phyloP scores from a whole-genome alignment of 2,113 vertebrate species.

The Clarias magur region DNA sequence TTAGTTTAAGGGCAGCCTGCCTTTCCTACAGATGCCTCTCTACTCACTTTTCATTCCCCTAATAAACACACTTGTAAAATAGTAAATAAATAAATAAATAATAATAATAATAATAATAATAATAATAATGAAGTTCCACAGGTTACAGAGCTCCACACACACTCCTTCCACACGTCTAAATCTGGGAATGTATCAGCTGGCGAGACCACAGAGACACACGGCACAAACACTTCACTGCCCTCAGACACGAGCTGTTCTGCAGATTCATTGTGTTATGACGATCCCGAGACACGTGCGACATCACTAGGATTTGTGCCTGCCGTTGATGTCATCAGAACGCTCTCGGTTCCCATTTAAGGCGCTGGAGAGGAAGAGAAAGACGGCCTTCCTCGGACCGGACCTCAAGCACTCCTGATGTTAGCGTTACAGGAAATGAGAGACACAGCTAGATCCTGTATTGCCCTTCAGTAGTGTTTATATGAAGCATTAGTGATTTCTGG shows the following conservation, averaged over 20 bases:
- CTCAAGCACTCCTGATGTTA: background rate
- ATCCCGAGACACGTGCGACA: background rate
- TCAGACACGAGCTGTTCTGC: background rate
- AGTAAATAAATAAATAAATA: background rate
- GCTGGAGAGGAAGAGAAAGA: background rate
- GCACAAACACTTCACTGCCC: background rate
- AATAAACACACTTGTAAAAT: too few relatives aligned
- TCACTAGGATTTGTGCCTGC: background rate
- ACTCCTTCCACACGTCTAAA: background rate
- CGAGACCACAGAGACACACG: background rate
- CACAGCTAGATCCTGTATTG: background rate
- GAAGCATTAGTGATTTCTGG: background rate
- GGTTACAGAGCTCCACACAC: background rate
- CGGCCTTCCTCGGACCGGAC: background rate
- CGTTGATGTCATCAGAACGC: background rate
- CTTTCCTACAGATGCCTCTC: background rate
- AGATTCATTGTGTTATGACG: background rate
- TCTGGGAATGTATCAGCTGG: background rate
- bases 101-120: too few relatives aligned
- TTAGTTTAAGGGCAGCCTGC: background rate
- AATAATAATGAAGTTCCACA: too few relatives aligned
- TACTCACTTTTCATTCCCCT: background rate
- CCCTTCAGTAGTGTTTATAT: background rate
- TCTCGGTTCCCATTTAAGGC: constrained; percentile 1
- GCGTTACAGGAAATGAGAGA: background rate